These are phyloP conservation scores for Drosophila niveifrons DNA, from an alignment of 2,888 invertebrate genomes.

Conservation along the genomic window DNA sequence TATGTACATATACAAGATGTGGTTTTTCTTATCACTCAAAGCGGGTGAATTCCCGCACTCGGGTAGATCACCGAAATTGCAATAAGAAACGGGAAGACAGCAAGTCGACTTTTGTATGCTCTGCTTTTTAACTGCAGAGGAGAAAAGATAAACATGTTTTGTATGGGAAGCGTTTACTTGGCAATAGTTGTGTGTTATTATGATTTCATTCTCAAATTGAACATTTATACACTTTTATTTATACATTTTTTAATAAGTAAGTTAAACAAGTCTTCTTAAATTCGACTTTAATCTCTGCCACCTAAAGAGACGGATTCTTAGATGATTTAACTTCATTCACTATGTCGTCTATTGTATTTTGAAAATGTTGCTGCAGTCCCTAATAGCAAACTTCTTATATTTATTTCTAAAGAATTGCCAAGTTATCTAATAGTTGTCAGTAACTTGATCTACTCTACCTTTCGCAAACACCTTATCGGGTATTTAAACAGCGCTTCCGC, in stretches of 20 bases:
- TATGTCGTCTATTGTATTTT: too few relatives aligned
- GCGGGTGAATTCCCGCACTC: conserved; percentile 49
- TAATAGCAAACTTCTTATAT: too few relatives aligned
- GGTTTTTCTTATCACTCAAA: conserved; percentile 37
- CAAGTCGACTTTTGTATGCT: conserved; percentile 13
- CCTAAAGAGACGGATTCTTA: too few relatives aligned
- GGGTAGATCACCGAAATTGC: conserved; percentile 51
- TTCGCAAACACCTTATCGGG: conserved; percentile 26
- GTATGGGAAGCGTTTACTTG: neutral
- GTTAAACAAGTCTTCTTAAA: neutral
- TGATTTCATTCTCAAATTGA: neutral
- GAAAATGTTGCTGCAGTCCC: too few relatives aligned
- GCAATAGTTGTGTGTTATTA: neutral
- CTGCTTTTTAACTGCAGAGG: neutral
- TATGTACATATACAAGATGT: conserved; percentile 21
- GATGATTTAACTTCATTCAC: too few relatives aligned
- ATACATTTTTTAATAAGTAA: too few relatives aligned
- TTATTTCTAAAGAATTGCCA: neutral
- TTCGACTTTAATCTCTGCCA: too few relatives aligned
- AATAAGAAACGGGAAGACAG: neutral
- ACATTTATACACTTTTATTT: neutral
- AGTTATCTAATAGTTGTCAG: neutral
- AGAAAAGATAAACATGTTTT: neutral
- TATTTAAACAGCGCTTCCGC: conserved; percentile 43
- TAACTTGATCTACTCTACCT: neutral